Evolutionary conservation across 2,888 invertebrate species (phyloP), one percentile per base, ranked within the genome.

Genomic region (Lissocephala sabroskyi): DNA sequence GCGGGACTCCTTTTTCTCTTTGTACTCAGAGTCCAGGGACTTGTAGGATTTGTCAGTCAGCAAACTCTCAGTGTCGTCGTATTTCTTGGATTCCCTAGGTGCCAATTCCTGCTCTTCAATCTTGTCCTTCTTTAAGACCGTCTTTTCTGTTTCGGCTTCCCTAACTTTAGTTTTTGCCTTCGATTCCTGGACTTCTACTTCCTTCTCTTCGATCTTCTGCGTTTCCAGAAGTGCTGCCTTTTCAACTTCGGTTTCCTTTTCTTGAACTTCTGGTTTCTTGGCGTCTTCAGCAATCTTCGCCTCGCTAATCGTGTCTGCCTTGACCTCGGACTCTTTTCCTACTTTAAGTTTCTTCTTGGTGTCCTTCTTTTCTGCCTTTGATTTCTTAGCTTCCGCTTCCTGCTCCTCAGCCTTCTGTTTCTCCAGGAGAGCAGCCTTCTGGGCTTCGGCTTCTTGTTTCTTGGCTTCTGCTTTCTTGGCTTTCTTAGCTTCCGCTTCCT

Each of bases 11-110:
- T 71, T 79, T 40, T 45, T 74, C 16, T 65, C 67, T 51, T 67
- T 74, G 53, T 79, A 77, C 49, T 79, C 74, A 3, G 58, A 65
- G 42, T 70, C 74, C 55, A 65, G 59, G 2, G 77, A 63, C 30
- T 57, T 62, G 17, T 56, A 54, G 0, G 56, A 35, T 26, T 44
- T 48, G 14, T 4, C 11, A 16, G 23, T 11, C 6, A n/a, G n/a
- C n/a, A n/a, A n/a, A n/a, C 6, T 5, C 9, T n/a, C 6, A 23
- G 3, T 3, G 17, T 32, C 19, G 10, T 9, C 3, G 28, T 26
- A 11, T 7, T 6, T 28, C 14, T 14, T 14, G 23, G 3, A 13
- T 14, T 26, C 26, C 29, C n/a, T n/a, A n/a, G n/a, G n/a, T n/a
- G n/a, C n/a, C n/a, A n/a, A n/a, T n/a, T 47, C 28, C 1, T 35